Base-by-base conservation (phyloP, 2,888 invertebrate genomes). In the Mesodorylaimus sp. region DNA sequence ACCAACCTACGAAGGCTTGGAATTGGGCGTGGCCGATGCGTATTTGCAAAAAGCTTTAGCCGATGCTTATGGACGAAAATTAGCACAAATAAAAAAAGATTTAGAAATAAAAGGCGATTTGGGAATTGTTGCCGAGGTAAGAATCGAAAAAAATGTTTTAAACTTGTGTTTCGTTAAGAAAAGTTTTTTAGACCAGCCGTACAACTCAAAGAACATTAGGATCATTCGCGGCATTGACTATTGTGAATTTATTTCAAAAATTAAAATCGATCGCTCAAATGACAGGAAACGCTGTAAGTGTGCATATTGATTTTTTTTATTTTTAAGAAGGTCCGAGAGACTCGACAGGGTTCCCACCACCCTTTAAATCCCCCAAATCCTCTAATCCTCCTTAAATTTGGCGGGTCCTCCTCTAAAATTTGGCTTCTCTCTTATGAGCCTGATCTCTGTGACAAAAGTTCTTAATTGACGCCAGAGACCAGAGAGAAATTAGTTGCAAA, bases 31-130 rank as follows among this genome's bases (percentile, higher is more conserved):
- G 47, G 95, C 95, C 0, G 95, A 97, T 63, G 83, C 81, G 0
- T 81, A 83, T 56, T 72, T 97, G 46, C 84, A 91, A 79, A 91
- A 89, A 73, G 87, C 89, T 0, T 80, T 95, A 45, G 86, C 85
- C 0, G 80, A 81, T 64, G 79, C 83, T 52, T 88, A 88, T 2
- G 88, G 69, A 38, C 77, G 88, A 53, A 78, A 81, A 39, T 66
- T 86, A 56, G 79, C 80, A 28, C 83, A 87, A 45, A 79, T 93
- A 49, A 83, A 82, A 68, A 70, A 76, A 0, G 80, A 83, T 57
- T 74, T 76, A 1, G 76, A 76, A 53, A 70, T 71, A 50, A 76
- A 76, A 47, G 93, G 95, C 0, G 97, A 95, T 72, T 73, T 97
- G 50, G 95, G 93, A 3, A 71, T 80, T 23, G 84, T 87, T 7